These are phyloP conservation scores for Pachymerium ferrugineum DNA, from an alignment of 2,888 invertebrate species.

Conservation along the genomic window DNA sequence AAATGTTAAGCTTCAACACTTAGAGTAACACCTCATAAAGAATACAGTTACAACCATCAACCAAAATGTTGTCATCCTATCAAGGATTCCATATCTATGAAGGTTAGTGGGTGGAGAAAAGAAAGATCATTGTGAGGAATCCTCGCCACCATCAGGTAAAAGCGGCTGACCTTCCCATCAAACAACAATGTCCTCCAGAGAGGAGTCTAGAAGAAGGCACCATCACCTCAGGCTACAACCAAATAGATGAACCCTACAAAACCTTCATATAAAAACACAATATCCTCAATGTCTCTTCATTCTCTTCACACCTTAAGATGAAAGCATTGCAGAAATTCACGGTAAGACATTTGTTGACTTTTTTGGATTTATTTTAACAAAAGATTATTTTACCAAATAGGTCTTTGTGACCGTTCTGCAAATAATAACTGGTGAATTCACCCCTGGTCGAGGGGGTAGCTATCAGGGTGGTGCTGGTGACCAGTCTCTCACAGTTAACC, in stretches of 20 bases:
- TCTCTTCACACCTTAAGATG: background rate
- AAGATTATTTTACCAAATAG: background rate
- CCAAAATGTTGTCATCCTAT: background rate
- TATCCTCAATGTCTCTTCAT: background rate
- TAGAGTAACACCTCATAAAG: background rate
- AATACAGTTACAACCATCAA: background rate
- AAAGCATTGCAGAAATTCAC: background rate
- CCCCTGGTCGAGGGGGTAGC: background rate
- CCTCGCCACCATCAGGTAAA: background rate
- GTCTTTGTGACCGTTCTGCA: background rate
- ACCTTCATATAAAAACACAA: background rate
- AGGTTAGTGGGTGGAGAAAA: constrained; percentile 8
- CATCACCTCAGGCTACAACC: background rate
- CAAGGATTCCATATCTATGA: background rate
- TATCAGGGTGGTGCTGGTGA: background rate
- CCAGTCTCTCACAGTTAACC: background rate
- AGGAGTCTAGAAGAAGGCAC: background rate
- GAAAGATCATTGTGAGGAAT: background rate
- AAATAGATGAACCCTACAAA: background rate
- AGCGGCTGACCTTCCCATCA: background rate
- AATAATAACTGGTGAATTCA: background rate
- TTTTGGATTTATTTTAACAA: background rate
- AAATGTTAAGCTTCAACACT: too few relatives aligned
- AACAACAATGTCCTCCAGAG: constrained; percentile 4
- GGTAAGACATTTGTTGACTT: background rate